Conservation (phyloP, 2,113 vertebrate species). For the Catharus bicknelli region DNA sequence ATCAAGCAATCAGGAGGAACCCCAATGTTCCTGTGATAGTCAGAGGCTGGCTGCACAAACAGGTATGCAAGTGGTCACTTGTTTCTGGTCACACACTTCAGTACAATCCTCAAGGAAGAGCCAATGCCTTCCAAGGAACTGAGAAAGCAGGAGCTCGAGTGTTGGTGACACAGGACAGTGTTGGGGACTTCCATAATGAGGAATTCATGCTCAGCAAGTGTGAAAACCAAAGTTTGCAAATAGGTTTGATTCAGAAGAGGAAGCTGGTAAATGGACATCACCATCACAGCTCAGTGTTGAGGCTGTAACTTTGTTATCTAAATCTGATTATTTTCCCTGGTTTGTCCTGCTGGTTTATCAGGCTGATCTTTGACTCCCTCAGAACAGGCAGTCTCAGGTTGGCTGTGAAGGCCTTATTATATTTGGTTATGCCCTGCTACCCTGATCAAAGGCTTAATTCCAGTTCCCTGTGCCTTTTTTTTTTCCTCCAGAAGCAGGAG, state of each 20-base stretch:
- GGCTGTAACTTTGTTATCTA: neutral
- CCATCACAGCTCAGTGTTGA: neutral
- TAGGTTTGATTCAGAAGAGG: neutral
- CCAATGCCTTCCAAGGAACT: neutral
- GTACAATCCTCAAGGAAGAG: neutral
- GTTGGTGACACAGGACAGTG: neutral
- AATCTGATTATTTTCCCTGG: neutral
- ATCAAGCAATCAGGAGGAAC: slow-evolving; percentile 94
- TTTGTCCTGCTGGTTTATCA: neutral
- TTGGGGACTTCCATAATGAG: neutral
- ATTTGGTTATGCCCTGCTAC: neutral
- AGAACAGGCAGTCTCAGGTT: neutral
- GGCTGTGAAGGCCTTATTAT: neutral
- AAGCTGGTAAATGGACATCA: neutral
- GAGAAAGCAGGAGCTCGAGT: neutral
- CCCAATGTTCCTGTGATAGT: slow-evolving; percentile 92
- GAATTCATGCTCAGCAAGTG: neutral
- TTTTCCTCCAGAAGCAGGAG: neutral
- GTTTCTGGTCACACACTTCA: neutral
- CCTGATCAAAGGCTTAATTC: neutral
- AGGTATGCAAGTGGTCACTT: slow-evolving; percentile 73
- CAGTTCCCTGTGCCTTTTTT: neutral
- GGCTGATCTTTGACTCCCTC: neutral
- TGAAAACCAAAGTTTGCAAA: neutral
- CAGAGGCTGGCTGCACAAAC: slow-evolving; percentile 97